phyloP scores from a whole-genome alignment of 2,888 invertebrate genomes.

The Lycocerus yunnanus region DNA sequence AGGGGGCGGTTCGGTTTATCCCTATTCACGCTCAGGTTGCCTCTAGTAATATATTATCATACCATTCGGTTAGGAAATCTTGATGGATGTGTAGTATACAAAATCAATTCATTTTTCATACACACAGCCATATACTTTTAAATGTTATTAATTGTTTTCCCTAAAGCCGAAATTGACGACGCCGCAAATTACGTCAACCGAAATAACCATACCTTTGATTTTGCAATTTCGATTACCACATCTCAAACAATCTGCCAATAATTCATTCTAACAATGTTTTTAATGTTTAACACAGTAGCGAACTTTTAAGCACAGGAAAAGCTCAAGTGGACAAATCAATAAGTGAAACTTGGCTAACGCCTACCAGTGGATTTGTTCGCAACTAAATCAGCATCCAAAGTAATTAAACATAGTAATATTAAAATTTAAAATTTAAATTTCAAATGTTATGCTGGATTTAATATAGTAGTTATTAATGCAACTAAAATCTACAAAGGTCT shows the following conservation, averaged over 20 bases:
- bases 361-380: conserved; percentile 52
- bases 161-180: not conserved
- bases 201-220: not conserved
- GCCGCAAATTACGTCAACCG: not conserved
- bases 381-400: conserved; percentile 39
- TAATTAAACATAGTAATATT: conserved; percentile 21
- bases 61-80: conserved; percentile 20
- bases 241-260: not conserved
- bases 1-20: conserved; percentile 32
- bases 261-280: not conserved
- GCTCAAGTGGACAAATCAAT: conserved; percentile 50
- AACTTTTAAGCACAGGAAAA: conserved; percentile 33
- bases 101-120: conserved; percentile 22
- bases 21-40: conserved; percentile 24
- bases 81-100: conserved; percentile 24
- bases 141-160: not conserved
- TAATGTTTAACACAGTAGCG: not conserved
- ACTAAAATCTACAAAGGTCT: conserved; percentile 6
- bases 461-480: conserved; percentile 33
- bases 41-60: conserved; percentile 23
- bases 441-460: conserved; percentile 36
- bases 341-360: conserved; percentile 48
- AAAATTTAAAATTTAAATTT: conserved; percentile 46
- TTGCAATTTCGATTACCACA: not conserved
- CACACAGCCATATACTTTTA: not conserved